Evolutionary conservation across 2,888 invertebrate genomes (phyloP).

Genomic region (Plutella xylostella): DNA sequence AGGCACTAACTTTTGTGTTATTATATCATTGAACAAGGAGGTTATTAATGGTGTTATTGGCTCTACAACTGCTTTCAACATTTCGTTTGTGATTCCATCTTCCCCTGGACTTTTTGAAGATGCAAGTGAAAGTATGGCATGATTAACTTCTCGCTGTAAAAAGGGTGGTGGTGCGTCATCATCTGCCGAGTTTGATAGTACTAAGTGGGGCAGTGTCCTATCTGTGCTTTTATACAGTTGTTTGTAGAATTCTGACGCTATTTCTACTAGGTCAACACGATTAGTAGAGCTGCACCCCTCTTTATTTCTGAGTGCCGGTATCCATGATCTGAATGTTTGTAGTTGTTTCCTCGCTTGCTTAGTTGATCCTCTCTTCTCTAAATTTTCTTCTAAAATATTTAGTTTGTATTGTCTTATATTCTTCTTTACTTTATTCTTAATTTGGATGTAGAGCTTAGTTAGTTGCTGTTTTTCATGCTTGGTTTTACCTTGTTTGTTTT

Average conservation of each 20-base stretch:
- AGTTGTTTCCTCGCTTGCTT: not conserved
- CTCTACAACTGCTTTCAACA: constrained; percentile 7
- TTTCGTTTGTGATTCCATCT: constrained; percentile 9
- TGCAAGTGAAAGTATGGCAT: constrained; percentile 4
- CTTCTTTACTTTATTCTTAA: constrained; percentile 2
- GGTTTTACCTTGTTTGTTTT: constrained; percentile 1
- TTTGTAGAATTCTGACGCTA: not conserved
- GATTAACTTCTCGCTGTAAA: no score
- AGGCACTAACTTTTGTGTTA: not conserved
- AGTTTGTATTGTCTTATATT: not conserved
- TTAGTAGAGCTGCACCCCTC: not conserved
- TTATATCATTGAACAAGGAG: constrained; percentile 8
- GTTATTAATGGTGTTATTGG: constrained; percentile 10
- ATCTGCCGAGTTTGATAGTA: no score
- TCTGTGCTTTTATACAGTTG: not conserved
- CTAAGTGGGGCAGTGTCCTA: not conserved
- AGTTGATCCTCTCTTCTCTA: not conserved
- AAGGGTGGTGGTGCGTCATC: no score
- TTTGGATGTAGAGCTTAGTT: not conserved
- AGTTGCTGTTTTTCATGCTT: not conserved
- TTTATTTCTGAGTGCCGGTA: not conserved
- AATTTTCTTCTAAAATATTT: constrained; percentile 2
- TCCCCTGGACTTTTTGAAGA: constrained; percentile 8
- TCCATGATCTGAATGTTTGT: not conserved
- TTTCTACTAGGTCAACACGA: not conserved